Evolutionary conservation across 2,113 vertebrate species (phyloP), one percentile per base, ranked within the genome.

Genomic region (Pelmatolapia mariae): DNA sequence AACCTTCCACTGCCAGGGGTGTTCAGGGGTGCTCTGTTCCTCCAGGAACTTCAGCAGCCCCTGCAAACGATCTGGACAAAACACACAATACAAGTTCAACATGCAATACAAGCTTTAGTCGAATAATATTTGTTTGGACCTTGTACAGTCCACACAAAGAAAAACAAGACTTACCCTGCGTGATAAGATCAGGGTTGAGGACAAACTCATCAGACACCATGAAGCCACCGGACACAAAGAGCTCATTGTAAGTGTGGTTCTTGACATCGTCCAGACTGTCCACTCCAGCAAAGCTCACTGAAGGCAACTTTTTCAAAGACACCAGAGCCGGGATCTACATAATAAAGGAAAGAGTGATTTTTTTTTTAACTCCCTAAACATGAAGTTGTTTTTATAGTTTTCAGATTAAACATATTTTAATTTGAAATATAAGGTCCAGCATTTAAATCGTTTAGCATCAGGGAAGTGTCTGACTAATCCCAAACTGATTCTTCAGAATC

Each of bases 211-310:
- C 98, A 2, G 98, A 98, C 45, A 99, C 98, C 66, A 99, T 96
- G 93, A 99, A 97, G 33, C 98, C 98, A 47, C 98, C 98, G 31
- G 98, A 99, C 50, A 99, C 97, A 94, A 99, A 99, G 59, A 99
- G 92, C 47, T 99, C 98, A 63, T 99, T 98, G 91, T 99, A 99
- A 3, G 98, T 99, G 93, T 95, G 97, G 94, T 99, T 99, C 95
- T 99, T 99, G 76, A 99, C 97, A 91, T 99, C 98, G 84, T 99
- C 98, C 94, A 99, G 96, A 45, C 96, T 97, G 92, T 99, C 98
- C 0, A 99, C 98, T n/a, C 98, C 98, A 81, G 98, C 98, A 90
- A 99, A 99, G 95, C 96, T 98, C 95, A 99, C 98, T n/a, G 97
- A 97, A 2, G 97, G 95, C 52, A 98, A 93, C 93, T 96, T 98